Percentiles rank a stretch among this genome's conserved stretches.
phyloP scores from a whole-genome alignment of 2,797 vertebrate genomes.

The Catostomus latipinnis region DNA sequence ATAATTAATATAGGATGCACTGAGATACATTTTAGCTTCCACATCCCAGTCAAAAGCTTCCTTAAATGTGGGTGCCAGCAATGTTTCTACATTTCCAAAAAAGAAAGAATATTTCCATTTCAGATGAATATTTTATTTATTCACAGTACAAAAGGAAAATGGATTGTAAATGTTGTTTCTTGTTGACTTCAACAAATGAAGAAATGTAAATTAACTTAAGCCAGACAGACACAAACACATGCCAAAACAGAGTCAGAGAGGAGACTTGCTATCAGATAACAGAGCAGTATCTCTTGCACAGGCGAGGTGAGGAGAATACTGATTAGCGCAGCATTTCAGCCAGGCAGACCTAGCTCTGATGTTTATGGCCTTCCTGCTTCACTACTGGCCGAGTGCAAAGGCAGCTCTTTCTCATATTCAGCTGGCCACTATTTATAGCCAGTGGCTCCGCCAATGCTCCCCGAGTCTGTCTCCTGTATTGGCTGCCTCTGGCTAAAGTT shows the following conservation, averaged over 20 bases:
- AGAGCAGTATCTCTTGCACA: constrained; percentile 22
- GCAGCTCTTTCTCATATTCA: constrained; percentile 56
- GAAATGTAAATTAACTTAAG: constrained; percentile 18
- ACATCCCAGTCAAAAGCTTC: no score
- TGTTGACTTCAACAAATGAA: background rate
- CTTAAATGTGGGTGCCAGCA: background rate
- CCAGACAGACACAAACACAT: constrained; percentile 11
- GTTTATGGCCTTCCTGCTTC: constrained; percentile 41
- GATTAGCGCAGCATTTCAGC: constrained; percentile 49
- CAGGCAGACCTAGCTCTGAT: constrained; percentile 44
- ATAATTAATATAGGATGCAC: no score
- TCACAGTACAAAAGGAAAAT: background rate
- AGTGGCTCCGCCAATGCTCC: constrained; percentile 26
- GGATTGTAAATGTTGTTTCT: background rate
- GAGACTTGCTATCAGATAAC: constrained; percentile 50
- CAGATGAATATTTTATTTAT: background rate
- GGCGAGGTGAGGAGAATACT: constrained; percentile 46
- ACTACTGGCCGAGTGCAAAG: constrained; percentile 58
- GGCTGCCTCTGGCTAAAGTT: constrained; percentile 64
- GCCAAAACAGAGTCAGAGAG: background rate
- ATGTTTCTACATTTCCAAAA: background rate
- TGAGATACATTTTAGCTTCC: no score
- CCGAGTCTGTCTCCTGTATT: constrained; percentile 19
- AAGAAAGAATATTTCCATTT: background rate
- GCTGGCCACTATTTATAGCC: constrained; percentile 58